Evolutionary conservation across 92 coral and sea anemone genomes (phyloP).

Genomic region (Micromussa lordhowensis): DNA sequence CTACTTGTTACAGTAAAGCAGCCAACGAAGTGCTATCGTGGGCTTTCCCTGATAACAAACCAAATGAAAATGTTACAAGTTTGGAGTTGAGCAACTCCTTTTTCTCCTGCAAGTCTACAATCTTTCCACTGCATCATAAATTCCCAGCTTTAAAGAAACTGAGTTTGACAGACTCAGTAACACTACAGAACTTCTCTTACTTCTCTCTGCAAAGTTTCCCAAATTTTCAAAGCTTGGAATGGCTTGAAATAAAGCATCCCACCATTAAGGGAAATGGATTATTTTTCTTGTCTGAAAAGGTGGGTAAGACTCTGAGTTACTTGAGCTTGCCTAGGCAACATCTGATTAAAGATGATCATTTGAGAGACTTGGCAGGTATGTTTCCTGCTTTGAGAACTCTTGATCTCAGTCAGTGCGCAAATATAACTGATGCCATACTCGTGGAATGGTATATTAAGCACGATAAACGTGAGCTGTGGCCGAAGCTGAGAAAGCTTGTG

Average conservation of each 20-base stretch:
- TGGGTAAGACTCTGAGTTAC: constrained; percentile 9
- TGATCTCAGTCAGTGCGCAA: not conserved
- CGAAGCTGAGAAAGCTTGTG: constrained; percentile 14
- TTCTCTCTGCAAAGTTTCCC: not conserved
- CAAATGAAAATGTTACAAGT: constrained; percentile 13
- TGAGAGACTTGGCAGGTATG: constrained; percentile 7
- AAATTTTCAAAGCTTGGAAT: constrained; percentile 1
- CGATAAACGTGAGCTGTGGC: not conserved
- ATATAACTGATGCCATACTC: constrained; percentile 25
- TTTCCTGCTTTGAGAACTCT: constrained; percentile 35
- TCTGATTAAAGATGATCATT: not conserved
- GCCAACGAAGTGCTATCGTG: not conserved
- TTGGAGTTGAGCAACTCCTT: not conserved
- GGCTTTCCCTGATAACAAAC: not conserved
- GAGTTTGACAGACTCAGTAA: not conserved
- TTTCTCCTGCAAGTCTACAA: not conserved
- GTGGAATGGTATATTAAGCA: constrained; percentile 31
- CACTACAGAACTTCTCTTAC: no score
- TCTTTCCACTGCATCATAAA: not conserved
- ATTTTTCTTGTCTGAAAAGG: not conserved
- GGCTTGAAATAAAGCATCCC: constrained; percentile 5
- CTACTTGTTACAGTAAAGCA: not conserved
- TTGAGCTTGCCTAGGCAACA: constrained; percentile 1
- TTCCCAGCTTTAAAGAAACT: constrained; percentile 21
- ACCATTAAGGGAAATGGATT: not conserved